phyloP scores from a whole-genome alignment of 1,140 invertebrate species.

The Bathynomus jamesi region DNA sequence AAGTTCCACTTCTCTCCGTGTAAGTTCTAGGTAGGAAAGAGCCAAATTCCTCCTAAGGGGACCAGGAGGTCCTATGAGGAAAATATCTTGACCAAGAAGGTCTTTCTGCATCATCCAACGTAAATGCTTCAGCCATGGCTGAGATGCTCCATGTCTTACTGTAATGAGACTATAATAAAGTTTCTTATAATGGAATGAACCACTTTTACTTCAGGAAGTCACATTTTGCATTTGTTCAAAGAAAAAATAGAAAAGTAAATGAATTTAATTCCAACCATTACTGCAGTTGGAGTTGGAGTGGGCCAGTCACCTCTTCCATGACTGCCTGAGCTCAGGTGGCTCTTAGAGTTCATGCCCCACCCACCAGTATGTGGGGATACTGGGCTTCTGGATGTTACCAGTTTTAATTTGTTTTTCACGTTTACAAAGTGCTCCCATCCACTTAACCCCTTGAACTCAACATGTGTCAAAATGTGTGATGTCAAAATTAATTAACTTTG shows the following conservation, averaged over 20 bases:
- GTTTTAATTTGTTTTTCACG: no score
- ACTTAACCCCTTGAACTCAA: no score
- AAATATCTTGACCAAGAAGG: conserved; percentile 85
- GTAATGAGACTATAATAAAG: background rate
- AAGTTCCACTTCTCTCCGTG: conserved; percentile 83
- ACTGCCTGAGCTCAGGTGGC: no score
- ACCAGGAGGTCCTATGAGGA: conserved; percentile 84
- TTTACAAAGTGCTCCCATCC: no score
- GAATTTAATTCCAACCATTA: background rate
- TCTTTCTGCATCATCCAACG: conserved; percentile 95
- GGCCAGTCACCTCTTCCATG: no score
- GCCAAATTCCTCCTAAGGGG: conserved; percentile 49
- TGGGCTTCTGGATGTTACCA: no score
- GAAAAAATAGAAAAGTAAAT: background rate
- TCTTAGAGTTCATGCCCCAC: no score
- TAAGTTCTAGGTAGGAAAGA: conserved; percentile 55
- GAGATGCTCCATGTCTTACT: conserved; percentile 42
- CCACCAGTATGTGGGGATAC: no score
- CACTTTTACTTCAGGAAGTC: background rate
- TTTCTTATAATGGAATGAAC: background rate
- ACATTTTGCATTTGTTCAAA: background rate
- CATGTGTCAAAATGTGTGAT: no score
- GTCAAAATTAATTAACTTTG: no score
- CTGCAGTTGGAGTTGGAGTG: no score
- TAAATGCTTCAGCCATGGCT: conserved; percentile 70